These are phyloP conservation scores for Campylorhamphus procurvoides DNA, from an alignment of 2,113 vertebrate genomes.

Conservation along the genomic window DNA sequence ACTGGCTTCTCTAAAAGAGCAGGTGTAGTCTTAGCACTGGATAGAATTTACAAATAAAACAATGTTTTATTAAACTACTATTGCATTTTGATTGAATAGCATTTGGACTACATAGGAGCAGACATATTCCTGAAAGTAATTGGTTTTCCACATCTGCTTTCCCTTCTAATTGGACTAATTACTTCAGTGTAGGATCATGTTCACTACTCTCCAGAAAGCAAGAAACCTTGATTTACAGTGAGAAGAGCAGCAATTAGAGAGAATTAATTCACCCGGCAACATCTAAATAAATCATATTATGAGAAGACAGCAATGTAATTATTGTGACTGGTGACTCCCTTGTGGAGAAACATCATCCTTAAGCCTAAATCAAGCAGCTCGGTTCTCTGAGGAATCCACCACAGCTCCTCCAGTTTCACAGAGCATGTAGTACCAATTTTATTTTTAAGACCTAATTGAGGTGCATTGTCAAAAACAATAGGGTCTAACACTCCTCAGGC, in stretches of 20 bases:
- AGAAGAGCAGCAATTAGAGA: constrained; percentile 81
- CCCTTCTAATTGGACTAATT: constrained; percentile 85
- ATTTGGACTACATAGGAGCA: constrained; percentile 67
- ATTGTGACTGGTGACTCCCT: constrained; percentile 81
- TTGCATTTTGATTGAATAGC: constrained; percentile 72
- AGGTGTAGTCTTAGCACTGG: background rate
- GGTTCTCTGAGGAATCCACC: constrained; percentile 3
- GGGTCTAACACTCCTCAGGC: constrained; percentile 35
- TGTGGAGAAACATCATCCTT: constrained; percentile 69
- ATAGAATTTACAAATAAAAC: constrained; percentile 68
- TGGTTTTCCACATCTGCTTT: constrained; percentile 85
- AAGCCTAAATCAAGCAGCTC: constrained; percentile 58
- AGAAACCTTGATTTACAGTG: constrained; percentile 80
- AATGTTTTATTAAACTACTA: constrained; percentile 75
- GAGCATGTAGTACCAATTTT: constrained; percentile 16
- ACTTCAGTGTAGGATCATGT: constrained; percentile 78
- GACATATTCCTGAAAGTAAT: constrained; percentile 79
- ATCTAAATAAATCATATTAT: constrained; percentile 85
- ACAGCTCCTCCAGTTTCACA: background rate
- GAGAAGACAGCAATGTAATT: constrained; percentile 81
- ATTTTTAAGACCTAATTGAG: constrained; percentile 64
- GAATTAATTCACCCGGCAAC: constrained; percentile 84
- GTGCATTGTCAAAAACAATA: constrained; percentile 51
- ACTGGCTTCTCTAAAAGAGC: constrained; percentile 5
- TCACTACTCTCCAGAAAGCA: constrained; percentile 75